These are phyloP conservation scores for Drosophila melanogaster DNA, from an alignment of 1,140 invertebrate species.

Conservation along the genomic window Release_6_plus_ISO1_MT NT_033777.3:14028001-14028500, in stretches of 20 bases:
- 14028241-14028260: conserved; percentile 63
- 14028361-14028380: no score
- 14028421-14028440: no score
- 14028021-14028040: conserved; percentile 85
- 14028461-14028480: no score
- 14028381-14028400: no score
- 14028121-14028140: conserved; percentile 88
- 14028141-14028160: conserved; percentile 60
- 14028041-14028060: conserved; percentile 85
- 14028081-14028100: conserved; percentile 87
- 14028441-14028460: no score
- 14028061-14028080: conserved; percentile 86
- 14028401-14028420: no score
- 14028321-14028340: no score
- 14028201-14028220: conserved; percentile 67
- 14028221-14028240: conserved; percentile 64
- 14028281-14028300: no score
- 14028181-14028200: background rate
- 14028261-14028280: no score
- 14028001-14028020: conserved; percentile 30
- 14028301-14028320: no score
- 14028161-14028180: background rate
- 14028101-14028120: conserved; percentile 74
- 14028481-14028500: no score
- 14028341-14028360: no score